These are phyloP conservation scores for Chiridota heheva DNA, from an alignment of 35 echinoderm and acorn worm genomes.

Conservation along the genomic window DNA sequence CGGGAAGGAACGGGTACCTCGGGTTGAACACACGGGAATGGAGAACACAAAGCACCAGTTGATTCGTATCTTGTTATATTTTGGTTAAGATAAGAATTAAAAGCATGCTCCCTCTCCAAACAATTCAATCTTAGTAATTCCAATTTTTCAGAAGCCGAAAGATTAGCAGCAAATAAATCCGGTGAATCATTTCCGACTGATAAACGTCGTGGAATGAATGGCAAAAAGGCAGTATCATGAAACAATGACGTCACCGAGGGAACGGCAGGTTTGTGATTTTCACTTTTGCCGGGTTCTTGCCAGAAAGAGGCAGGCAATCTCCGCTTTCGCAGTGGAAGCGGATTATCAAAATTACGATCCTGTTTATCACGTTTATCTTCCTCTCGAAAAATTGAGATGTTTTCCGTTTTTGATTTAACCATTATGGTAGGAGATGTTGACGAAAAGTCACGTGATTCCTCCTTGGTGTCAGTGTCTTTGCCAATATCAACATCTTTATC, in stretches of 20 bases:
- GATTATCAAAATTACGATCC: conserved; percentile 6
- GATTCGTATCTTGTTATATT: too few relatives aligned
- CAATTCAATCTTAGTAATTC: conserved; percentile 35
- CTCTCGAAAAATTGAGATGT: too few relatives aligned
- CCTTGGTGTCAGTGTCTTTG: too few relatives aligned
- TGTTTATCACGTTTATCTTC: neutral
- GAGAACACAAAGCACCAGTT: too few relatives aligned
- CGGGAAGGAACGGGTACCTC: too few relatives aligned
- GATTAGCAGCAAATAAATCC: conserved; percentile 36
- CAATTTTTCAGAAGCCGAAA: conserved; percentile 41
- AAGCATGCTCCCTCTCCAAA: conserved; percentile 18
- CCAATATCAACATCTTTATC: too few relatives aligned
- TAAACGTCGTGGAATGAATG: conserved; percentile 4
- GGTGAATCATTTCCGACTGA: conserved; percentile 8
- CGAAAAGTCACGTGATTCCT: too few relatives aligned
- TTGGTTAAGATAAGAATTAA: too few relatives aligned
- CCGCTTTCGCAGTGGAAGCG: conserved; percentile 51
- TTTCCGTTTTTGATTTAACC: too few relatives aligned
- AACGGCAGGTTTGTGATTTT: conserved; percentile 17
- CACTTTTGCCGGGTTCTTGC: conserved; percentile 52
- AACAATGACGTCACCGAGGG: neutral
- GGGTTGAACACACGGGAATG: too few relatives aligned
- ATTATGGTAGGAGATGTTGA: too few relatives aligned
- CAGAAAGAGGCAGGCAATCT: conserved; percentile 61
- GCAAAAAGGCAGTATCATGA: conserved; percentile 27